Conservation (phyloP, 2,888 invertebrate genomes). For the Lithophane semibrunnea region DNA sequence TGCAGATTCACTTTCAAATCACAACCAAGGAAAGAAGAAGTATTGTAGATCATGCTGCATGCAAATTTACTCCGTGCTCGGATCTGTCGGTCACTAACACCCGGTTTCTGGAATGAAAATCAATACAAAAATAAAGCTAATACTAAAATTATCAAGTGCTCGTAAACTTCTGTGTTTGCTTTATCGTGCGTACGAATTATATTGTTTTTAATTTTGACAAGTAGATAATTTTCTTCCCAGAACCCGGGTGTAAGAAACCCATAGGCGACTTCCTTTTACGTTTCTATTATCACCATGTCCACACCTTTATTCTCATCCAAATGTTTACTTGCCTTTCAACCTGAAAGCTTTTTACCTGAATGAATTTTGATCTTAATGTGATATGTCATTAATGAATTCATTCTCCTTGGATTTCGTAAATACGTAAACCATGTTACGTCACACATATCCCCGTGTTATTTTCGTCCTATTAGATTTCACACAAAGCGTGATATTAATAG, state of each 20-base stretch:
- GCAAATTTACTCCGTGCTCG: neutral
- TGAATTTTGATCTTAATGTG: conserved; percentile 67
- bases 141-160: neutral
- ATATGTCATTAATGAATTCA: conserved; percentile 67
- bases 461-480: conserved; percentile 19
- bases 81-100: neutral
- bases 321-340: conserved; percentile 52
- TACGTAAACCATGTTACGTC: conserved; percentile 38
- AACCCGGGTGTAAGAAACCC: neutral
- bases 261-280: neutral
- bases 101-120: neutral
- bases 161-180: neutral
- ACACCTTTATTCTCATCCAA: conserved; percentile 56
- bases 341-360: conserved; percentile 60
- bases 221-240: neutral
- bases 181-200: neutral
- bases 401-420: conserved; percentile 37
- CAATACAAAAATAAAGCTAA: neutral
- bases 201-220: neutral
- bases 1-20: neutral
- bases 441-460: conserved; percentile 38
- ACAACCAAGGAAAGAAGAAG: neutral
- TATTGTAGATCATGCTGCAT: neutral
- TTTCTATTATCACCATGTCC: conserved; percentile 37
- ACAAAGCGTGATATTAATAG: conserved; percentile 13